Evolutionary conservation across 2,113 vertebrate genomes (phyloP).

Genomic region (Daphoenositta chrysoptera): DNA sequence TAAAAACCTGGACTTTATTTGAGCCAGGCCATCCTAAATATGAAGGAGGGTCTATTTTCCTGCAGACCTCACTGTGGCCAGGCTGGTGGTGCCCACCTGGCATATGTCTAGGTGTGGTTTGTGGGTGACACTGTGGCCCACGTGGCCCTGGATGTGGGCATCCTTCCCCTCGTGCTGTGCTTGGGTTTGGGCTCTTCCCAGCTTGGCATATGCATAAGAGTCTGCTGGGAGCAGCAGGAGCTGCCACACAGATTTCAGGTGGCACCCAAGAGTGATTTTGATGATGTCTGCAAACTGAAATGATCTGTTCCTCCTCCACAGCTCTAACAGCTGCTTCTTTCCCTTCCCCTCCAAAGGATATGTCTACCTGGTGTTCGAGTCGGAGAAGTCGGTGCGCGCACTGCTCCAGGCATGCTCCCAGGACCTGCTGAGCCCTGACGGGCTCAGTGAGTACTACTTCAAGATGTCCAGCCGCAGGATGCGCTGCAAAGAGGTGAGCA

Average conservation of each 20-base stretch:
- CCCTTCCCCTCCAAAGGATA: slow-evolving; percentile 76
- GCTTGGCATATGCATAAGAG: not conserved
- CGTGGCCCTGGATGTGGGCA: fast-evolving
- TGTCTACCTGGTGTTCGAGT: slow-evolving; percentile 96
- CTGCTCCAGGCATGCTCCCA: slow-evolving; percentile 94
- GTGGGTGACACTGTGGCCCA: fast-evolving
- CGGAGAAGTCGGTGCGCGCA: slow-evolving; percentile 91
- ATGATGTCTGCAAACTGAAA: not conserved
- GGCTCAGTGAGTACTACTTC: slow-evolving; percentile 94
- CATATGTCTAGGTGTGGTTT: not conserved
- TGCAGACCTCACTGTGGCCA: fast-evolving
- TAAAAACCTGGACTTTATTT: not conserved
- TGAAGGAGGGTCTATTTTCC: not conserved
- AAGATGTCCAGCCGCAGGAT: slow-evolving; percentile 99
- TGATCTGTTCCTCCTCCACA: not conserved
- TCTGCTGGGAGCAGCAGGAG: not conserved
- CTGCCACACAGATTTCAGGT: not conserved
- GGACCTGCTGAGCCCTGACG: slow-evolving; percentile 89
- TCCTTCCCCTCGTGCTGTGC: fast-evolving
- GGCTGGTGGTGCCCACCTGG: not conserved
- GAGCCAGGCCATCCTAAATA: not conserved
- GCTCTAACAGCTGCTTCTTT: not conserved
- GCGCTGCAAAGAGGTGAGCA: slow-evolving; percentile 95
- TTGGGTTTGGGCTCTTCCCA: not conserved
- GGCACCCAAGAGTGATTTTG: not conserved